Base-by-base conservation (phyloP, 1,140 invertebrate species). In the Neomicropteryx cornuta region DNA sequence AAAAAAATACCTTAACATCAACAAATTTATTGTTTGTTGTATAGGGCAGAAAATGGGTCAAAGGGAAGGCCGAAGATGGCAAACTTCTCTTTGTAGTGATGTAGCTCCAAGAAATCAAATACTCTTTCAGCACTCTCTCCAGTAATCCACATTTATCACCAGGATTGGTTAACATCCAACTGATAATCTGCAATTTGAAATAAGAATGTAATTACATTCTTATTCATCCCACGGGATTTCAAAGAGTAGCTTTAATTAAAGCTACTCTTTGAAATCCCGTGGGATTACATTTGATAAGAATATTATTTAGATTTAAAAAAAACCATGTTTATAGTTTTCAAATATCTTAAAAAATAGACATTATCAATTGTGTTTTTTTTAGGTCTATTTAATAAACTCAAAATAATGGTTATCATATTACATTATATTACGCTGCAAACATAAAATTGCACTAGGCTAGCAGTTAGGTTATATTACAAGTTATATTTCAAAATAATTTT, bases 61-160 rank as follows among this genome's bases (percentile, higher is more conserved):
- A 57, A 2, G 73, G 62, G 13, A 73, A 45, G 2, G 81, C 78
- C 46, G 87, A 81, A 17, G 73, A 63, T 13, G 81, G 73, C 23
- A 88, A 55, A 51, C 79, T 79, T 35, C 78, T 77, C 36, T 76
- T 72, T 0, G 84, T 76, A n/a, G 79, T 62, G 4, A 77, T 67
- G 58, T 77, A 83, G 4, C 81, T 76, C 33, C 75, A 73, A 2
- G 76, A 77, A 28, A 88, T 73, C 1, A 90, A 59, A 50, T 83
- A 81, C 62, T 90, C 85, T 62, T 86, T 81, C 44, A 88, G 70
- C 19, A 84, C 55, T 18, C 73, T 70, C 19, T 75, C 69, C 10
- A 76, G 60, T 3, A 66, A 39, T 1, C 53, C 53, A 17, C 50
- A 35, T 1, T 50, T 50, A n/a, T 53, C 53, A 36, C 49, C 46